Evolutionary conservation across 2,113 vertebrate genomes (phyloP).

Genomic region (Sylvilagus bachmani): DNA sequence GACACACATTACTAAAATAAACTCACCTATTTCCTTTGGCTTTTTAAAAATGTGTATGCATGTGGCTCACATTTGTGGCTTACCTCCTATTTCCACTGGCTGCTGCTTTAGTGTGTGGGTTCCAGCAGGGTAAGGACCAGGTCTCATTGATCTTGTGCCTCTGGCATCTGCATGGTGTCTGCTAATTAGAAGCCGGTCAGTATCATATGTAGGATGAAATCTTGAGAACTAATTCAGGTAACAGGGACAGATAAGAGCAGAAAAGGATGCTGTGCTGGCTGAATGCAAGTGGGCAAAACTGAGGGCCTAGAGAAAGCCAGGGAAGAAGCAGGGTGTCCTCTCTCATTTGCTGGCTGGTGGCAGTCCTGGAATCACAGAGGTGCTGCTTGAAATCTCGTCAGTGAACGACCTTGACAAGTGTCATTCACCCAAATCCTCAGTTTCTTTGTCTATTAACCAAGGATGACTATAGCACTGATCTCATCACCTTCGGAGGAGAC

Average conservation of each 20-base stretch:
- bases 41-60: neutral
- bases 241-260: neutral
- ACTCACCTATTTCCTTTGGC: neutral
- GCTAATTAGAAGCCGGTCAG: neutral
- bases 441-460: neutral
- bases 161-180: neutral
- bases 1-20: neutral
- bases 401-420: neutral
- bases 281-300: neutral
- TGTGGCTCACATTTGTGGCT: neutral
- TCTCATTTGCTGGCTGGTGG: neutral
- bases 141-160: neutral
- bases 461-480: neutral
- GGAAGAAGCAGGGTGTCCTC: too few relatives aligned
- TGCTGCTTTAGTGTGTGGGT: accelerated
- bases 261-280: neutral
- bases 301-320: neutral
- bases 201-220: neutral
- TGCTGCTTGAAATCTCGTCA: neutral
- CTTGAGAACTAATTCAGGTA: neutral
- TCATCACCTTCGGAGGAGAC: neutral
- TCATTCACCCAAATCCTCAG: neutral
- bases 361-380: neutral
- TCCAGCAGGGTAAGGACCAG: neutral
- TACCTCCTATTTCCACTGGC: neutral